Conservation (phyloP, 2,797 vertebrate species). For the Falco novaeseelandiae region DNA sequence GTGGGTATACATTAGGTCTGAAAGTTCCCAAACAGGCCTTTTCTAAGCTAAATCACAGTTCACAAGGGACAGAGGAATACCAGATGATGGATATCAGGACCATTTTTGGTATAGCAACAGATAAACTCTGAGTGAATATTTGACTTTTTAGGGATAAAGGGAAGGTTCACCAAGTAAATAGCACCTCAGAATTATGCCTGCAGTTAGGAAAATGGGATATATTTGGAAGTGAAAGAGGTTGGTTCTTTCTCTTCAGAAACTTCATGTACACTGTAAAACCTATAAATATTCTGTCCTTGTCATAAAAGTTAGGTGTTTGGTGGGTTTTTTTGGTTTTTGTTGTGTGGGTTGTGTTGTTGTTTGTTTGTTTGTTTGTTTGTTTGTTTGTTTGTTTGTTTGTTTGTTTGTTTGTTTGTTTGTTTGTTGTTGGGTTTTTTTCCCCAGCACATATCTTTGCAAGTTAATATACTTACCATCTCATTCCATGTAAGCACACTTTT, state of each 20-base stretch:
- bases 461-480: neutral
- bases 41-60: neutral
- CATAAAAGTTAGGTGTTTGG: neutral
- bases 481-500: neutral
- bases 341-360: too few relatives aligned
- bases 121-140: neutral
- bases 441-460: neutral
- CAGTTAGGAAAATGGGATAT: neutral
- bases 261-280: neutral
- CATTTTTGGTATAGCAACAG: neutral
- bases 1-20: neutral
- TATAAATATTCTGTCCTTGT: neutral
- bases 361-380: too few relatives aligned
- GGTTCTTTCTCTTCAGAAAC: neutral
- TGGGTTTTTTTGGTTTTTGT: too few relatives aligned
- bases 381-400: too few relatives aligned
- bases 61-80: neutral
- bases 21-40: neutral
- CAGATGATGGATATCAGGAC: neutral
- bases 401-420: too few relatives aligned
- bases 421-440: neutral
- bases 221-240: neutral
- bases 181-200: neutral
- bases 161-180: neutral
- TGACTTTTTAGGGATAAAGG: neutral